Percentiles rank a stretch among this genome's conserved stretches.
Conservation (phyloP, 2,888 invertebrate species). For the Cerastis rubricosa region DNA sequence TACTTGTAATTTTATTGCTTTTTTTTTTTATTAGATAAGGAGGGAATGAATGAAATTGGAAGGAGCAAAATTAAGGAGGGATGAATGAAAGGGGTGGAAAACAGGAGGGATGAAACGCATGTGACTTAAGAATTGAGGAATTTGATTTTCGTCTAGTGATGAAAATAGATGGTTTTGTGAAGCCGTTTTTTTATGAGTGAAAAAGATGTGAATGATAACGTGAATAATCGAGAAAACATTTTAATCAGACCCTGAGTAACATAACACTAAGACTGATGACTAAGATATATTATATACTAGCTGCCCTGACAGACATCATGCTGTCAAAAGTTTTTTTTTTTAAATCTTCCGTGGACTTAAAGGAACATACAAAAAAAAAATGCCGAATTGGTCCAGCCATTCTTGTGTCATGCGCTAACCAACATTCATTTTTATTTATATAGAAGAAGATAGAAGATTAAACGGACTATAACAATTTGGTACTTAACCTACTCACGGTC, state of each 20-base stretch:
- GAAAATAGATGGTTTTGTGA: background rate
- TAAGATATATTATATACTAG: background rate
- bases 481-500: background rate
- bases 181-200: background rate
- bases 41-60: slow-evolving; percentile 14
- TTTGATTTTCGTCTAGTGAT: background rate
- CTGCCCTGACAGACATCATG: too few species aligned
- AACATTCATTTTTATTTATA: too few species aligned
- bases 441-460: too few species aligned
- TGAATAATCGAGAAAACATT: background rate
- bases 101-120: background rate
- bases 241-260: background rate
- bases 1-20: slow-evolving; percentile 32
- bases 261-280: background rate
- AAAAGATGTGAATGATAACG: background rate
- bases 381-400: too few species aligned
- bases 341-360: too few species aligned
- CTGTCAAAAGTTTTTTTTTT: too few species aligned
- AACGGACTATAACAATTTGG: background rate
- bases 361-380: too few species aligned
- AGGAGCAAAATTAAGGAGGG: background rate
- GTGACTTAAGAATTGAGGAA: background rate
- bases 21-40: slow-evolving; percentile 20
- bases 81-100: slow-evolving; percentile 8
- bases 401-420: too few species aligned